Evolutionary conservation across 2,113 vertebrate species (phyloP).

Genomic region (Mustelus asterias): DNA sequence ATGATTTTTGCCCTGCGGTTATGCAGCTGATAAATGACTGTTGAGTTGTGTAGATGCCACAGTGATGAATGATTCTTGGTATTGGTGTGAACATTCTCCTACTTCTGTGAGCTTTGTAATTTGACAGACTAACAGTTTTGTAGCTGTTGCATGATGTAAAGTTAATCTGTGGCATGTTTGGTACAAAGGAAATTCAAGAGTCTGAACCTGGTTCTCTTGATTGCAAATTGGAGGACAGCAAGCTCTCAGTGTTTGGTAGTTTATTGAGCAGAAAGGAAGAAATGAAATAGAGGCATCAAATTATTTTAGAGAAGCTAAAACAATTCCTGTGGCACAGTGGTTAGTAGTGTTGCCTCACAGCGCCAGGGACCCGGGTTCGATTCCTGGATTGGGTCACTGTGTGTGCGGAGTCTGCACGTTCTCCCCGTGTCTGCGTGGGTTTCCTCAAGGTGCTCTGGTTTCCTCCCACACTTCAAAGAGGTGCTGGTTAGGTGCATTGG

Average conservation of each 20-base stretch:
- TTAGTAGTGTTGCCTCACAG: no score
- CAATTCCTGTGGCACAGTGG: background rate
- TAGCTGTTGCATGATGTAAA: background rate
- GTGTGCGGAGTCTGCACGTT: no score
- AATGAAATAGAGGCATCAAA: background rate
- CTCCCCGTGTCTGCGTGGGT: no score
- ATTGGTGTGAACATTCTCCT: background rate
- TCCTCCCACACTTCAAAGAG: no score
- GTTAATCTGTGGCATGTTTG: background rate
- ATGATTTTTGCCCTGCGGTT: background rate
- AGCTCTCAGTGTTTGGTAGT: background rate
- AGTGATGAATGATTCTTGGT: background rate
- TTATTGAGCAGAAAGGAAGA: background rate
- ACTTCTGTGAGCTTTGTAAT: constrained; percentile 7
- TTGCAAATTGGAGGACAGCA: background rate
- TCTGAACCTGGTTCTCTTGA: background rate
- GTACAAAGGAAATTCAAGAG: background rate
- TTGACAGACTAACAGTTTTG: constrained; percentile 18
- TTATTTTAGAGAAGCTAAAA: background rate
- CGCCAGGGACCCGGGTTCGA: no score
- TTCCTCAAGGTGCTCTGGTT: no score
- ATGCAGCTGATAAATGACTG: background rate
- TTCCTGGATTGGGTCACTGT: no score
- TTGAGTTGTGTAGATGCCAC: background rate
- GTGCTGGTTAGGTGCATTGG: no score